Evolutionary conservation across 2,113 vertebrate species (phyloP).

Genomic region (Silurus glanis): DNA sequence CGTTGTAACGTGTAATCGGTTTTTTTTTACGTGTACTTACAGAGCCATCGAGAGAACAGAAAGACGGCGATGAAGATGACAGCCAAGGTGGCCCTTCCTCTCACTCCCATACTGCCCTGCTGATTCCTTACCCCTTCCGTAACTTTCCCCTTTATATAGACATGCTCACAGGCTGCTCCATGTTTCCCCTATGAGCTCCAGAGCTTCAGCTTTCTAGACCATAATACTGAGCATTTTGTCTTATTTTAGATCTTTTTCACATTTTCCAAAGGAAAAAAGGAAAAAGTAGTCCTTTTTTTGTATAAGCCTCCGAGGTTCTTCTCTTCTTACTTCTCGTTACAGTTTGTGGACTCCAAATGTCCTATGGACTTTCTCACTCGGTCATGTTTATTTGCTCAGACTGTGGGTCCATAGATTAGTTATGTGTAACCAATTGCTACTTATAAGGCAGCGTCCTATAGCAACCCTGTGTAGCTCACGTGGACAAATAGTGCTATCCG

Average conservation of each 20-base stretch:
- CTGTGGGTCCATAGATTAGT: slow-evolving; percentile 47
- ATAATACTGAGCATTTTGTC: not conserved
- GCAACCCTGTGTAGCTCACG: slow-evolving; percentile 14
- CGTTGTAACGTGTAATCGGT: not conserved
- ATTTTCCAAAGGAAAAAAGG: not conserved
- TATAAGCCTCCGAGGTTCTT: not conserved
- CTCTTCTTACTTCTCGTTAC: not conserved
- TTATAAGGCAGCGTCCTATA: slow-evolving; percentile 29
- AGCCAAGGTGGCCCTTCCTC: slow-evolving; percentile 34
- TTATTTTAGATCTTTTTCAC: not conserved
- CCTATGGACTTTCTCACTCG: not conserved
- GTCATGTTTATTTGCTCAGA: slow-evolving; percentile 47
- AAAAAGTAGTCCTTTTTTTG: not conserved
- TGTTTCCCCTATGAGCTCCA: not conserved
- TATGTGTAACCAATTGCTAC: slow-evolving; percentile 38
- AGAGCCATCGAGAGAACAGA: slow-evolving; percentile 35
- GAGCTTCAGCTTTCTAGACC: not conserved
- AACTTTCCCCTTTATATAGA: not conserved
- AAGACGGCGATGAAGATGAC: slow-evolving; percentile 42
- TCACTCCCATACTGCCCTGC: slow-evolving; percentile 44
- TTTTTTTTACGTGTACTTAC: slow-evolving; percentile 31
- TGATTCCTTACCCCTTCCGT: not conserved
- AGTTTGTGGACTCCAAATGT: not conserved
- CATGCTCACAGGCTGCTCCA: not conserved
- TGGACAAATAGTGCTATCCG: not conserved